Conservation (phyloP, 2,888 invertebrate genomes). For the Fissipunctia ypsillon region DNA sequence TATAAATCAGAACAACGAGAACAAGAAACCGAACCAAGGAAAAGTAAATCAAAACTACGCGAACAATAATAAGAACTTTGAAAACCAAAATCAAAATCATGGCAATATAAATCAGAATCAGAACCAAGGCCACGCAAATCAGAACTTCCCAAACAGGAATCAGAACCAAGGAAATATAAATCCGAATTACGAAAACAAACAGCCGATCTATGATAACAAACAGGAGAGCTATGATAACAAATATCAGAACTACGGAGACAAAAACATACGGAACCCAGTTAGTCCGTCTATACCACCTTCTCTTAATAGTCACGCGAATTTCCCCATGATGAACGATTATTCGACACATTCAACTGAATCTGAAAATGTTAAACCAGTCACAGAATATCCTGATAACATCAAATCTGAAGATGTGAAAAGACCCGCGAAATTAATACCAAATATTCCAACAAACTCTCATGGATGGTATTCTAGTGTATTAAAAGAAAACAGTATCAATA, state of each 20-base stretch:
- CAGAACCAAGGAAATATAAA: constrained; percentile 56
- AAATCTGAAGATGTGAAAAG: constrained; percentile 75
- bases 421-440: constrained; percentile 83
- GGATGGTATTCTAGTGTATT: constrained; percentile 86
- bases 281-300: constrained; percentile 71
- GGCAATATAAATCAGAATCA: constrained; percentile 36
- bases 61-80: constrained; percentile 14
- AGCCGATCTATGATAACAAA: constrained; percentile 47
- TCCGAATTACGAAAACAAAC: constrained; percentile 51
- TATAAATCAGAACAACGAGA: constrained; percentile 51
- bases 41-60: constrained; percentile 6
- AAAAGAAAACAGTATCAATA: constrained; percentile 81
- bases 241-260: constrained; percentile 64
- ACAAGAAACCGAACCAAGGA: constrained; percentile 22
- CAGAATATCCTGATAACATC: constrained; percentile 73
- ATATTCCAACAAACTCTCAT: constrained; percentile 85
- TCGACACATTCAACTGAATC: constrained; percentile 60
- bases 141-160: constrained; percentile 51
- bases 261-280: constrained; percentile 52
- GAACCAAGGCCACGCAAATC: constrained; percentile 48
- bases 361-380: constrained; percentile 73
- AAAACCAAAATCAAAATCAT: constrained; percentile 9
- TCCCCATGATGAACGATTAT: constrained; percentile 85
- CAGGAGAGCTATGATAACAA: constrained; percentile 28
- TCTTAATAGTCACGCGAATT: constrained; percentile 87